Evolutionary conservation across 2,797 vertebrate genomes (phyloP).

Genomic region (Pygocentrus nattereri): DNA sequence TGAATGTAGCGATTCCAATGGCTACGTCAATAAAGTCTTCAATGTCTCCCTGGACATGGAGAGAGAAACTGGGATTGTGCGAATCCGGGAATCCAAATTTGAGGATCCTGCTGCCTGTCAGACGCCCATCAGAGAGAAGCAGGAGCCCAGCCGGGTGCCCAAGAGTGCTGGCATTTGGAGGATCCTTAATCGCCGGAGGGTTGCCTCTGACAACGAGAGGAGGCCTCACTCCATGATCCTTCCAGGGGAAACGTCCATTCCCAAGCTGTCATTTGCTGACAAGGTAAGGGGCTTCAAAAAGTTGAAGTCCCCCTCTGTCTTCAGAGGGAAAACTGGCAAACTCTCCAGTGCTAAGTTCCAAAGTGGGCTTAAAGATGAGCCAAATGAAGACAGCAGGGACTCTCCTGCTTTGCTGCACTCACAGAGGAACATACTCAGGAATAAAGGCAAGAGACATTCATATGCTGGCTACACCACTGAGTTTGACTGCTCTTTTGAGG

Average conservation of each 20-base stretch:
- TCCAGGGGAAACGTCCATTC: conserved; percentile 82
- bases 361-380: conserved; percentile 72
- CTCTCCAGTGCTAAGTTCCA: conserved; percentile 74
- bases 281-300: conserved; percentile 88
- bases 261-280: conserved; percentile 88
- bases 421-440: conserved; percentile 74
- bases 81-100: conserved; percentile 74
- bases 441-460: conserved; percentile 86
- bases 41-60: conserved; percentile 80
- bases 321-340: conserved; percentile 78
- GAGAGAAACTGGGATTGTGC: conserved; percentile 74
- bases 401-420: conserved; percentile 77
- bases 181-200: conserved; percentile 85
- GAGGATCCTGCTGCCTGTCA: conserved; percentile 64
- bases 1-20: conserved; percentile 81
- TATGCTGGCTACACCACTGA: conserved; percentile 87
- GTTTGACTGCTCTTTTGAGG: conserved; percentile 88
- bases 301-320: conserved; percentile 79
- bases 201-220: conserved; percentile 75
- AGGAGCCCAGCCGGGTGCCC: conserved; percentile 74
- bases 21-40: conserved; percentile 86
- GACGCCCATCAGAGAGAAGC: conserved; percentile 73
- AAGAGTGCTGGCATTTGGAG: conserved; percentile 87
- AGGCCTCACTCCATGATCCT: conserved; percentile 92
- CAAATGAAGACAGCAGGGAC: conserved; percentile 74